Base-by-base conservation (phyloP, 1,140 invertebrate genomes). In the Listronotus oregonensis region DNA sequence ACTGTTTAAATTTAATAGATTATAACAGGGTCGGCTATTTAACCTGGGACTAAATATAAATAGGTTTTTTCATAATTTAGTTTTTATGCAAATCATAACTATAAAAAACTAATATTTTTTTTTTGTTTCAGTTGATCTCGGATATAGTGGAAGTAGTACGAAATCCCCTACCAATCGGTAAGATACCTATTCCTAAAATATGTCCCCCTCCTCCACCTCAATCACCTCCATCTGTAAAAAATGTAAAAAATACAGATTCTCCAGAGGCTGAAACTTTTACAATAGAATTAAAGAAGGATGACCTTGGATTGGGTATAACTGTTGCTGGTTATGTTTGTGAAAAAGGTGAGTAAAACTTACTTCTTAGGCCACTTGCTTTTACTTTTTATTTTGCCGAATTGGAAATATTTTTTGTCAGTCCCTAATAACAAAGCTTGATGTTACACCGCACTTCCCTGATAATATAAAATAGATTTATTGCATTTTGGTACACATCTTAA, bases 281-380 rank as follows among this genome's bases (percentile, higher is more conserved):
- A 55, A 91, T 96, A 8, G 87, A 94, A 68, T 85, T 97, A 12
- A 86, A 87, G 66, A 97, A 97, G 81, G 82, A 85, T 68, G 93
- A 95, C 67, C 85, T 88, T 42, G 94, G 95, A 0, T 85, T 97
- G 8, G 95, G 96, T 32, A 97, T 98, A 72, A 98, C 96, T 14
- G 96, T 98, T 47, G 96, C 95, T 27, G 96, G 96, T 65, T 96
- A 96, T 78, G 92, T 95, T 8, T 94, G 93, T 75, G 92, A 92
- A 79, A 90, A 91, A 85, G 89, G 90, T 37, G 2, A 52, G 14
- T 15, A 52, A 32, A 27, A 27, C 5, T 27, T n/a, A n/a, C 2
- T 27, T 27, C 21, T 27, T 27, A 27, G 21, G 21, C 5, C 21
- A 27, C 21, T n/a, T n/a, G n/a, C n/a, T n/a, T n/a, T n/a, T n/a